phyloP scores from a whole-genome alignment of 2,113 vertebrate genomes.

The Orcinus orca region DNA sequence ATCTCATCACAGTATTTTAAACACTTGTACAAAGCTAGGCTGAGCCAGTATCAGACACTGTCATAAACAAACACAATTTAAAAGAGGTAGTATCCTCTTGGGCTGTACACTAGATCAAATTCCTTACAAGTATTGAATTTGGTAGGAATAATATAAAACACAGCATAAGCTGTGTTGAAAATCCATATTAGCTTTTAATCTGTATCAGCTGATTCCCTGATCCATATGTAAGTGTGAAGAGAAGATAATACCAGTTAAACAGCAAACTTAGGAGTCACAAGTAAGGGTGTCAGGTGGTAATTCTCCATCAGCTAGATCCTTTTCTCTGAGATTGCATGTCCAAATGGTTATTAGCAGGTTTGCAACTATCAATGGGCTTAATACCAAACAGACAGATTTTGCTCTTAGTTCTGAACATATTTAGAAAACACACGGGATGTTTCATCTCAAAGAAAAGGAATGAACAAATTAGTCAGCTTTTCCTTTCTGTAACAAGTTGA shows the following conservation, averaged over 20 bases:
- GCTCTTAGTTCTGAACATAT: not conserved
- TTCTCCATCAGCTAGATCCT: not conserved
- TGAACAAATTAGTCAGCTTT: not conserved
- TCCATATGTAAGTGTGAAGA: not conserved
- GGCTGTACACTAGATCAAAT: not conserved
- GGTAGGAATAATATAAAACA: not conserved
- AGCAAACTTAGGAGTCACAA: not conserved
- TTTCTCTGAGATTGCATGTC: not conserved
- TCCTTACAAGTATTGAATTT: not conserved
- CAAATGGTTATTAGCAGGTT: not conserved
- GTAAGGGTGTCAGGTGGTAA: not conserved
- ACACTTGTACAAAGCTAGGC: not conserved
- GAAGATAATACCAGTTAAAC: not conserved
- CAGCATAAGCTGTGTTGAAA: not conserved
- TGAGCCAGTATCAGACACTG: not conserved
- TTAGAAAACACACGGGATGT: not conserved
- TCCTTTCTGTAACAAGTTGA: not conserved
- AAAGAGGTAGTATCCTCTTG: not conserved
- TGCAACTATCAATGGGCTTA: not conserved
- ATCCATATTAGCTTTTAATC: not conserved
- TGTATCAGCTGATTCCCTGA: not conserved
- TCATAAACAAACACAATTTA: not conserved
- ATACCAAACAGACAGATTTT: not conserved
- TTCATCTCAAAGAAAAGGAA: not conserved
- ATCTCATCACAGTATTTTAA: slow-evolving; percentile 13